Conservation (phyloP, 2,113 vertebrate species). For the Eulemur rufifrons region DNA sequence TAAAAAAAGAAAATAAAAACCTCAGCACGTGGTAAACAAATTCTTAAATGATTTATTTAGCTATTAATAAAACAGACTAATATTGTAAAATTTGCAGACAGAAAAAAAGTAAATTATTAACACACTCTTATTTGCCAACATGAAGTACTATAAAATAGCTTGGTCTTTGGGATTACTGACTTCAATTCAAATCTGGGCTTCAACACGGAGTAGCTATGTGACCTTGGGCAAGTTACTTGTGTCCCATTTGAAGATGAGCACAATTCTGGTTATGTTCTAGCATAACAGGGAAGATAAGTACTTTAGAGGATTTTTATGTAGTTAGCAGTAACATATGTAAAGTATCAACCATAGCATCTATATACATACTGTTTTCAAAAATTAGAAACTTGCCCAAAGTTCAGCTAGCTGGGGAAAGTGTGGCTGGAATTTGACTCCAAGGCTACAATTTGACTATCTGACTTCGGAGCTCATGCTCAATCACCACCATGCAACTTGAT, state of each 20-base stretch:
- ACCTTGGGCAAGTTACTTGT: background rate
- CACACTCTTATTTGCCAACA: background rate
- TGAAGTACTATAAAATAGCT: background rate
- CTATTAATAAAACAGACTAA: background rate
- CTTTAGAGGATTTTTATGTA: background rate
- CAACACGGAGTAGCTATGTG: background rate
- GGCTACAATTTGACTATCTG: background rate
- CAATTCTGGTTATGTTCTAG: background rate
- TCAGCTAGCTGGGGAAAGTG: background rate
- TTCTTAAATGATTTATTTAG: background rate
- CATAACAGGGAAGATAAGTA: background rate
- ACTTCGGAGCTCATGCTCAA: background rate
- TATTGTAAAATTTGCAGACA: background rate
- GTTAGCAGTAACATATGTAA: background rate
- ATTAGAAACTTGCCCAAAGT: background rate
- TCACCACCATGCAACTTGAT: background rate
- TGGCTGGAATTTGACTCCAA: background rate
- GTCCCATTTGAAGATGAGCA: background rate
- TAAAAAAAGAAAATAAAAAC: background rate
- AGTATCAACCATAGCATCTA: background rate
- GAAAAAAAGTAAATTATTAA: background rate
- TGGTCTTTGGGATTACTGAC: background rate
- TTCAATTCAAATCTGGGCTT: background rate
- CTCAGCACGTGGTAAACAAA: background rate
- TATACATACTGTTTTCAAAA: background rate